Conservation (phyloP, 2,888 invertebrate genomes). For the Conus canariensis region DNA sequence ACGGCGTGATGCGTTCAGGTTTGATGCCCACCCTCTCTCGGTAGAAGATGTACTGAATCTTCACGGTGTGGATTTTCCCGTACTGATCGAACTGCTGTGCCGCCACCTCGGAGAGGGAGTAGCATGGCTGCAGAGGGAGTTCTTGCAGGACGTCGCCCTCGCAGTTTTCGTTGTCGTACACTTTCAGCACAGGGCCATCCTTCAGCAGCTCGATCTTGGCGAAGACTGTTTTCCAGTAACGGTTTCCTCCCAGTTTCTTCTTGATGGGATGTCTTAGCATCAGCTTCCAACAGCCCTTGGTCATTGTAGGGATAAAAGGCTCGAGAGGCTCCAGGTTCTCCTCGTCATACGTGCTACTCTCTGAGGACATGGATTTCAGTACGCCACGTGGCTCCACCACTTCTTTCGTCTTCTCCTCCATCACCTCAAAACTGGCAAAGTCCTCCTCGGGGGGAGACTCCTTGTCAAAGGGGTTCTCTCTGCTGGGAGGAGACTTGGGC, state of each 20-base stretch:
- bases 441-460: conserved; percentile 76
- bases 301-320: conserved; percentile 90
- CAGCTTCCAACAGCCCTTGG: conserved; percentile 96
- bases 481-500: conserved; percentile 66
- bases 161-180: conserved; percentile 86
- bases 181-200: conserved; percentile 83
- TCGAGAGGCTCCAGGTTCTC: conserved; percentile 82
- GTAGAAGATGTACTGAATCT: conserved; percentile 96
- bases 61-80: conserved; percentile 99
- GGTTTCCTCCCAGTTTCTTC: conserved; percentile 80
- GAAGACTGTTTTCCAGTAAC: conserved; percentile 98
- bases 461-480: conserved; percentile 79
- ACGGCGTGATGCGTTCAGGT: conserved; percentile 76
- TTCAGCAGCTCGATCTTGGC: conserved; percentile 91
- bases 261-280: conserved; percentile 87
- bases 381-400: conserved; percentile 46
- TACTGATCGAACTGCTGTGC: conserved; percentile 98
- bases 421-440: conserved; percentile 74
- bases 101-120: conserved; percentile 89
- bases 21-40: conserved; percentile 93
- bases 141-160: conserved; percentile 97
- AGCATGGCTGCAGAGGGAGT: conserved; percentile 94
- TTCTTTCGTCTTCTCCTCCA: conserved; percentile 51
- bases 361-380: conserved; percentile 66
- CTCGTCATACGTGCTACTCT: conserved; percentile 67